Percentiles rank a stretch among this genome's conserved stretches.
Conservation (phyloP, 2,113 vertebrate genomes). For the Sinocyclocheilus rhinocerous region DNA sequence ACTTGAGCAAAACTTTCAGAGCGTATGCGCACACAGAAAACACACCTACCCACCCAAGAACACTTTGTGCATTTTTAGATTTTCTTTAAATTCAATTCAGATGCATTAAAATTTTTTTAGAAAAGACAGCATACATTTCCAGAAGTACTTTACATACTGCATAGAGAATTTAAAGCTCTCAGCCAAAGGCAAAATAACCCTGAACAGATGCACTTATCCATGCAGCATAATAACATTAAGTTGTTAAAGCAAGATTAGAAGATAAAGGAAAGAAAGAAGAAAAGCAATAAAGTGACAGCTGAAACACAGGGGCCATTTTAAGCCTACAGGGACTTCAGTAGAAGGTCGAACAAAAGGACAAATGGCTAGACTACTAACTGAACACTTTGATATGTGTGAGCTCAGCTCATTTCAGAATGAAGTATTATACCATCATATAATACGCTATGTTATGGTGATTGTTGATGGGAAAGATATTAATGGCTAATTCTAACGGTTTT, state of each 20-base stretch:
- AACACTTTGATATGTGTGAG: not conserved
- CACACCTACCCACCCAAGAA: no score
- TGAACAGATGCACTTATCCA: not conserved
- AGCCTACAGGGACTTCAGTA: not conserved
- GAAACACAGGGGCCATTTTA: no score
- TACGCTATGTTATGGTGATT: slow-evolving; percentile 14
- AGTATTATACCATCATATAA: not conserved
- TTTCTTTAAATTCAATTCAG: not conserved
- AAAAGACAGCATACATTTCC: not conserved
- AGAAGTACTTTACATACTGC: not conserved
- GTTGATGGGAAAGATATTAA: not conserved
- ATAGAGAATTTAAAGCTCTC: not conserved
- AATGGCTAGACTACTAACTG: not conserved
- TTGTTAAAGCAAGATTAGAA: not conserved
- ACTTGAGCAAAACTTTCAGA: no score
- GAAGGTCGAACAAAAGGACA: slow-evolving; percentile 37
- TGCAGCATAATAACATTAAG: slow-evolving; percentile 5
- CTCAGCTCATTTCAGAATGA: not conserved
- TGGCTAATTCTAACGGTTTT: slow-evolving; percentile 23
- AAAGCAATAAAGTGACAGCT: not conserved
- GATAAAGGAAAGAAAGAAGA: not conserved
- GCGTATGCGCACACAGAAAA: no score
- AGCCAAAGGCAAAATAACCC: not conserved
- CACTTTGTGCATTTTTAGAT: no score
- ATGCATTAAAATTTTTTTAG: not conserved